Percentiles rank a stretch among this genome's conserved stretches.
Evolutionary conservation across 2,113 vertebrate genomes (phyloP).

Genomic region (Sylvilagus bachmani): DNA sequence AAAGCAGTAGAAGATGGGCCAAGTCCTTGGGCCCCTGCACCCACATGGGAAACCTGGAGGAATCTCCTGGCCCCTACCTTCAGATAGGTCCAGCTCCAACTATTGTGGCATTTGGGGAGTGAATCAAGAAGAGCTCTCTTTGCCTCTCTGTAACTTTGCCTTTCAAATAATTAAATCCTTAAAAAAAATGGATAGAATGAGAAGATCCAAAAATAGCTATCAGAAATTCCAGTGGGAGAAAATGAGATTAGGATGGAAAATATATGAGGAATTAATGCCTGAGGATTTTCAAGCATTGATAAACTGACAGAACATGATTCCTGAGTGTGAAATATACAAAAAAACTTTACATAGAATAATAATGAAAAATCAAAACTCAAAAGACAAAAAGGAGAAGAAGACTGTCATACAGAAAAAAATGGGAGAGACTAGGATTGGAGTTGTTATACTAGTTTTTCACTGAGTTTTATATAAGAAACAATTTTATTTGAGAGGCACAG

Average conservation of each 20-base stretch:
- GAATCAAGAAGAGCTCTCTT: too few species aligned
- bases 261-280: background rate
- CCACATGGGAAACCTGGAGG: too few species aligned
- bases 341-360: slow-evolving; percentile 6
- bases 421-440: background rate
- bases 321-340: background rate
- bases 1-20: too few species aligned
- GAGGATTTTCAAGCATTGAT: background rate
- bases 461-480: background rate
- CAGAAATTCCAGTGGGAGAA: background rate
- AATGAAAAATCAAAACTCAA: background rate
- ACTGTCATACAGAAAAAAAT: background rate
- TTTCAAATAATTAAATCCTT: too few species aligned
- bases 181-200: background rate
- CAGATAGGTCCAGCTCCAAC: too few species aligned
- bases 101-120: too few species aligned
- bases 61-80: too few species aligned
- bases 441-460: background rate
- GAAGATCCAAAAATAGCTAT: background rate
- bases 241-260: background rate
- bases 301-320: background rate
- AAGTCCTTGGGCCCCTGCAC: too few species aligned
- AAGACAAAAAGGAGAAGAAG: background rate
- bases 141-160: too few species aligned
- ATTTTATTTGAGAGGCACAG: too few species aligned